Conservation (phyloP, 2,888 invertebrate species). For the Yponomeuta malinellus region DNA sequence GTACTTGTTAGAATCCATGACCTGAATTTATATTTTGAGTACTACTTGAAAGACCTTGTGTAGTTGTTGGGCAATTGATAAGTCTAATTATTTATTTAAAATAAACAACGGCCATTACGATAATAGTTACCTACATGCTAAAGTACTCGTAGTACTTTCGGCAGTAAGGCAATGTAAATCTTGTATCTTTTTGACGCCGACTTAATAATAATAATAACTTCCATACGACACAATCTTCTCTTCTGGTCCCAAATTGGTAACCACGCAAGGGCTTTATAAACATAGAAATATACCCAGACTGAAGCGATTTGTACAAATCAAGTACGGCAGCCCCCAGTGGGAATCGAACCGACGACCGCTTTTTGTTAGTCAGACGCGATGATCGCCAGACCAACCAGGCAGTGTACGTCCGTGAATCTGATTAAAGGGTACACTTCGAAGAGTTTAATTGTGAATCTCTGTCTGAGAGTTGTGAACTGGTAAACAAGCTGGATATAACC, state of each 20-base stretch:
- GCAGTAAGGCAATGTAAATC: too few species aligned
- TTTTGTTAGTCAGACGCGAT: too few species aligned
- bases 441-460: not conserved
- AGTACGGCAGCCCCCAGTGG: too few species aligned
- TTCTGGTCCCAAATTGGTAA: too few species aligned
- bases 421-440: not conserved
- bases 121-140: not conserved
- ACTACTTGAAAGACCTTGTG: not conserved
- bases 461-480: not conserved
- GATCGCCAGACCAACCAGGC: not conserved
- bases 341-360: too few species aligned
- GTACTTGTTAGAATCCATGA: constrained; percentile 7
- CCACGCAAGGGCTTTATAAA: too few species aligned
- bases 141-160: too few species aligned
- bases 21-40: constrained; percentile 2
- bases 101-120: not conserved
- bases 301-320: too few species aligned
- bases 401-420: not conserved
- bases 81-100: constrained; percentile 10
- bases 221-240: too few species aligned
- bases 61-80: constrained; percentile 3
- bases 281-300: too few species aligned
- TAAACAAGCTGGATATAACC: not conserved
- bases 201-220: too few species aligned
- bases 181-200: too few species aligned